Percentiles rank a stretch among this genome's conserved stretches.
These are phyloP conservation scores for Anaspis maculata DNA, from an alignment of 2,888 invertebrate species.

Conservation along the genomic window DNA sequence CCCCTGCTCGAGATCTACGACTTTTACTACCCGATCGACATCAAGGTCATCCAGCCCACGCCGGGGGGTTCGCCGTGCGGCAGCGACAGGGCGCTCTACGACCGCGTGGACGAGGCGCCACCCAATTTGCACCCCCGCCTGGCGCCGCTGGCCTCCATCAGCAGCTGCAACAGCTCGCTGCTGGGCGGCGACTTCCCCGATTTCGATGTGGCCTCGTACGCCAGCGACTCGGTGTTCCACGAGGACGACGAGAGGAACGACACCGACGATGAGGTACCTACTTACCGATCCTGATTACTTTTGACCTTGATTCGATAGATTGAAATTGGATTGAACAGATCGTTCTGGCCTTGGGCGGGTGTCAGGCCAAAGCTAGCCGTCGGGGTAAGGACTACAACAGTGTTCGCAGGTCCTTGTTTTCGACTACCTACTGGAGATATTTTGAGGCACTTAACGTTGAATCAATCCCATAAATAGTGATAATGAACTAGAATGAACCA, in stretches of 20 bases:
- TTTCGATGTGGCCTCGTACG: slow-evolving; percentile 60
- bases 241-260: slow-evolving; percentile 42
- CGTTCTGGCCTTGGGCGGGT: too few species aligned
- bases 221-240: slow-evolving; percentile 74
- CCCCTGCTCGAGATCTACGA: slow-evolving; percentile 38
- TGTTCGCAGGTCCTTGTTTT: too few species aligned
- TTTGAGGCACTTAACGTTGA: too few species aligned
- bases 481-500: too few species aligned
- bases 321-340: too few species aligned
- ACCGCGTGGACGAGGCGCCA: slow-evolving; percentile 17
- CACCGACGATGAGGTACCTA: slow-evolving; percentile 78
- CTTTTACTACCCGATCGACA: slow-evolving; percentile 40
- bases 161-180: slow-evolving; percentile 64
- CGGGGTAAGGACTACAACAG: too few species aligned
- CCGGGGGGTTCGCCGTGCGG: slow-evolving; percentile 77
- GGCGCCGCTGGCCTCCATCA: slow-evolving; percentile 73
- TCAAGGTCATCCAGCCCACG: slow-evolving; percentile 65
- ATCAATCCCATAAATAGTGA: too few species aligned
- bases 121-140: slow-evolving; percentile 41
- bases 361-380: too few species aligned
- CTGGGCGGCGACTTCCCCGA: slow-evolving; percentile 52
- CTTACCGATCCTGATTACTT: too few species aligned
- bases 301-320: too few species aligned
- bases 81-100: slow-evolving; percentile 54
- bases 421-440: too few species aligned